Evolutionary conservation across 2,888 invertebrate genomes (phyloP).

Genomic region (Allacma fusca): DNA sequence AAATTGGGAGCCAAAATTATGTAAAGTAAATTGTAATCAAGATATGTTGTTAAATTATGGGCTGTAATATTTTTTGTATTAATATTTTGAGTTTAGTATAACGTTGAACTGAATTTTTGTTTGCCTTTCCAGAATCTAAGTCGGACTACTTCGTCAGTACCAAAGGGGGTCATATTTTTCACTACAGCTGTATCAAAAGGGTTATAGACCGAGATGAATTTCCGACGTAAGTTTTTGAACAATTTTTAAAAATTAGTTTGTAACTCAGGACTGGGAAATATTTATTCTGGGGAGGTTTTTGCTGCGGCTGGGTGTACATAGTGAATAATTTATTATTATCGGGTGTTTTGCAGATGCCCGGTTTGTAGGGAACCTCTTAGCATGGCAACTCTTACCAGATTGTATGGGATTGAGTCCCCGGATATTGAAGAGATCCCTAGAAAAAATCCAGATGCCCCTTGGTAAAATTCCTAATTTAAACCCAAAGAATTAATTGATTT

Average conservation of each 20-base stretch:
- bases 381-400: slow-evolving; percentile 40
- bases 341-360: slow-evolving; percentile 40
- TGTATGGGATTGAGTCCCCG: slow-evolving; percentile 48
- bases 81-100: background rate
- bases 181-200: slow-evolving; percentile 54
- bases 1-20: too few species aligned
- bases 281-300: too few species aligned
- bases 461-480: background rate
- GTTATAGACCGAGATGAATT: slow-evolving; percentile 53
- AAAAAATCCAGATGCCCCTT: slow-evolving; percentile 34
- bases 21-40: too few species aligned
- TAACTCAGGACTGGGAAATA: too few species aligned
- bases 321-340: background rate
- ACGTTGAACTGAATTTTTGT: background rate
- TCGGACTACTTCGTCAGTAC: slow-evolving; percentile 58
- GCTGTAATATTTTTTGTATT: background rate
- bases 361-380: slow-evolving; percentile 46
- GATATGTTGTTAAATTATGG: too few species aligned
- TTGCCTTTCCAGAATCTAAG: slow-evolving; percentile 48
- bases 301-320: background rate
- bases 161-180: slow-evolving; percentile 58
- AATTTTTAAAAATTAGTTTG: background rate
- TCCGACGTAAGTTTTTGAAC: slow-evolving; percentile 38
- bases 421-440: background rate
- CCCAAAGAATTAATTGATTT: background rate